phyloP scores from a whole-genome alignment of 2,888 invertebrate species.

The Melipona bicolor region DNA sequence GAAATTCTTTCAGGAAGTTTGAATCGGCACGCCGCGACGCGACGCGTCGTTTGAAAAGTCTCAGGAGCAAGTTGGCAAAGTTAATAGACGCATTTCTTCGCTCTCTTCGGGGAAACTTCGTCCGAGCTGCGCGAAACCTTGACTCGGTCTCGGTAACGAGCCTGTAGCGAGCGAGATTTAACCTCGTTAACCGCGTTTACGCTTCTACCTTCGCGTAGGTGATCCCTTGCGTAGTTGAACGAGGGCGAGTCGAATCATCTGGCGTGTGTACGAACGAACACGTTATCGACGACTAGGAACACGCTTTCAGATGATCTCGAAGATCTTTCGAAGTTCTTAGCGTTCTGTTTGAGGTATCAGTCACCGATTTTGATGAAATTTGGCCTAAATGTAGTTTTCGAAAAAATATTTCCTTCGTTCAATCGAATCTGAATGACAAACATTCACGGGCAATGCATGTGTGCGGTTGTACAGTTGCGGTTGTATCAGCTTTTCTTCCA shows the following conservation, averaged over 20 bases:
- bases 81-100: slow-evolving; percentile 25
- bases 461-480: no score
- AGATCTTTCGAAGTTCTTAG: no score
- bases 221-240: neutral
- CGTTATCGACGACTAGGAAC: neutral
- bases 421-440: no score
- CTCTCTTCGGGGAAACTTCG: slow-evolving; percentile 6
- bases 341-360: no score
- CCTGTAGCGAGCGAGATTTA: slow-evolving; percentile 20
- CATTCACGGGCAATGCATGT: no score
- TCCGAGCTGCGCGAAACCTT: slow-evolving; percentile 1
- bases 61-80: slow-evolving; percentile 7
- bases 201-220: neutral
- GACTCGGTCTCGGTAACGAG: slow-evolving; percentile 9
- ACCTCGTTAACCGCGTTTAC: slow-evolving; percentile 29
- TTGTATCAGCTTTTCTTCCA: no score
- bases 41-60: neutral
- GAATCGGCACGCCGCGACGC: neutral
- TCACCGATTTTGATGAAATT: no score
- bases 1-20: slow-evolving; percentile 18
- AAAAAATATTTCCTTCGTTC: no score
- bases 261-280: neutral
- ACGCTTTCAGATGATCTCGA: no score
- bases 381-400: no score
- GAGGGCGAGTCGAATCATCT: neutral